A percentile compares a stretch with the other conserved stretches of the same genome.
Conservation (phyloP, 23 tunicate species). For the Trididemnum nubilum region DNA sequence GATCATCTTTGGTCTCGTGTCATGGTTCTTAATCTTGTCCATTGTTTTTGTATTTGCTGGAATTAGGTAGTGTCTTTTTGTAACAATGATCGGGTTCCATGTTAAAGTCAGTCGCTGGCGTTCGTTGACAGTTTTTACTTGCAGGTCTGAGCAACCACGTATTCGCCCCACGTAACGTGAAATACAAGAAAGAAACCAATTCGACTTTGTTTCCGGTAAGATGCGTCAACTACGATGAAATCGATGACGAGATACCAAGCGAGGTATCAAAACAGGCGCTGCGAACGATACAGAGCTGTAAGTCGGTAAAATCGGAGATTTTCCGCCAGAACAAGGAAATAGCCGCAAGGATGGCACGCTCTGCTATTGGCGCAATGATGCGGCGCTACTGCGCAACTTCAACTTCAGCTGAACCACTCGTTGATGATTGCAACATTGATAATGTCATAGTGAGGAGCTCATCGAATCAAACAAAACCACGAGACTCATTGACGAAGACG, state of each 20-base stretch:
- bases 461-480: no score
- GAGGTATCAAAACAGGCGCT: not conserved
- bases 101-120: no score
- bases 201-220: not conserved
- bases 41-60: no score
- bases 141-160: not conserved
- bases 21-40: no score
- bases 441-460: not conserved
- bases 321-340: not conserved
- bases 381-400: not conserved
- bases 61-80: no score
- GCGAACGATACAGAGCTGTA: not conserved
- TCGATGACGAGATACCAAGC: slow-evolving; percentile 20
- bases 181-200: not conserved
- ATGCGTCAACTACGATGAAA: slow-evolving; percentile 8
- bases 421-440: not conserved
- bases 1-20: no score
- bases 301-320: not conserved
- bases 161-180: not conserved
- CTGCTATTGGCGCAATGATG: not conserved
- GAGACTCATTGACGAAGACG: no score
- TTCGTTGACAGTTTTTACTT: no score
- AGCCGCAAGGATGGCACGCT: not conserved
- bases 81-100: no score
- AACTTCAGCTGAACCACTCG: not conserved